Percentiles rank a stretch among this genome's conserved stretches.
phyloP scores from a whole-genome alignment of 2,113 vertebrate species.

The Corapipo altera region DNA sequence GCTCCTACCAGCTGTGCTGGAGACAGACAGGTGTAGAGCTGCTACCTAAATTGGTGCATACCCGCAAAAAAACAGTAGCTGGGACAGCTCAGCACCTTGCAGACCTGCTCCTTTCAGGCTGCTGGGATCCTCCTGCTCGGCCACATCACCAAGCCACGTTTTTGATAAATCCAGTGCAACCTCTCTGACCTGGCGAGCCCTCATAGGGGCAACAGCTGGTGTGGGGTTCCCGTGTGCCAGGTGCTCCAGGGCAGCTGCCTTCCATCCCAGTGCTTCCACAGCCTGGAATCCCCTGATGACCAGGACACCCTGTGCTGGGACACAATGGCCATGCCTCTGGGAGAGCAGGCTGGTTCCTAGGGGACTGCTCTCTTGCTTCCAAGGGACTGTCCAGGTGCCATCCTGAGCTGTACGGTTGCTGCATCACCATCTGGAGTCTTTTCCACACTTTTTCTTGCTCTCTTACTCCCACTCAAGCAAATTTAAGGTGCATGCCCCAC shows the following conservation, averaged over 20 bases:
- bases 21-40: neutral
- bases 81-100: neutral
- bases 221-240: fast-evolving
- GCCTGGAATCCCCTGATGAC: neutral
- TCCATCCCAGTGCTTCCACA: neutral
- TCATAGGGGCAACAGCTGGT: fast-evolving
- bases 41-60: neutral
- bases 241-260: neutral
- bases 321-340: fast-evolving
- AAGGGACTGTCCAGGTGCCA: neutral
- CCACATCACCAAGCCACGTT: fast-evolving
- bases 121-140: fast-evolving
- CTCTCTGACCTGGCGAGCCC: fast-evolving
- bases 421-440: neutral
- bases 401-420: fast-evolving
- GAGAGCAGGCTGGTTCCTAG: neutral
- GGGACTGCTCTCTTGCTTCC: neutral
- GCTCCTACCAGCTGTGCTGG: neutral
- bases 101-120: neutral
- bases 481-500: fast-evolving
- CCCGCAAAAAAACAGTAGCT: neutral
- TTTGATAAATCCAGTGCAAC: neutral
- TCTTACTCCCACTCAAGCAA: neutral
- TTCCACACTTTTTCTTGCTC: neutral
- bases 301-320: neutral